Conservation (phyloP, 2,888 invertebrate species). For the Anagyrus pseudococci region DNA sequence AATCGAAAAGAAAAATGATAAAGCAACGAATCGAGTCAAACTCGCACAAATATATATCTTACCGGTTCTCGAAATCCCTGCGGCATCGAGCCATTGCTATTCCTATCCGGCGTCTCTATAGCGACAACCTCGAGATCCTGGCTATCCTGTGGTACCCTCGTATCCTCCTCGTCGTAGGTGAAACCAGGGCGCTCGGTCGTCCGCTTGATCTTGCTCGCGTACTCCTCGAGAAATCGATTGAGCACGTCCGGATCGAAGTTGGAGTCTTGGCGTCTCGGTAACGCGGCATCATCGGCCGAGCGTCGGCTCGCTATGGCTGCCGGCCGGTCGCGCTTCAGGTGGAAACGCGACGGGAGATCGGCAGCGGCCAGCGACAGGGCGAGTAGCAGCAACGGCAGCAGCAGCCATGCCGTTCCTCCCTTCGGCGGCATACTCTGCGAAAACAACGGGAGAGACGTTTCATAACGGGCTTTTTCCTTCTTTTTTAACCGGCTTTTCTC, state of each 20-base stretch:
- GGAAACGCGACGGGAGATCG: conserved; percentile 7
- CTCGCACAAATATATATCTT: not conserved
- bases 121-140: not conserved
- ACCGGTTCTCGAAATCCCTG: not conserved
- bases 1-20: no score
- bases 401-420: conserved; percentile 45
- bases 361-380: conserved; percentile 27
- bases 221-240: conserved; percentile 69
- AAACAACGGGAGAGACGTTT: conserved; percentile 7
- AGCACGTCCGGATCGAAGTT: conserved; percentile 65
- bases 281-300: not conserved
- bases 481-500: not conserved
- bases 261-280: not conserved
- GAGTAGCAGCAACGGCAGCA: conserved; percentile 47
- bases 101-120: not conserved
- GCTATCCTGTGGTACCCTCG: not conserved
- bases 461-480: not conserved
- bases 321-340: conserved; percentile 6
- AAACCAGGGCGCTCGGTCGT: conserved; percentile 45
- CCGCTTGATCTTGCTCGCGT: conserved; percentile 66
- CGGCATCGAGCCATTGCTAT: not conserved
- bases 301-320: not conserved
- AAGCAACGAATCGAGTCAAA: no score
- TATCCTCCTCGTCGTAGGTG: conserved; percentile 1
- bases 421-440: conserved; percentile 51